phyloP scores from a whole-genome alignment of 1,140 invertebrate genomes.

The Bilobella aurantiaca region DNA sequence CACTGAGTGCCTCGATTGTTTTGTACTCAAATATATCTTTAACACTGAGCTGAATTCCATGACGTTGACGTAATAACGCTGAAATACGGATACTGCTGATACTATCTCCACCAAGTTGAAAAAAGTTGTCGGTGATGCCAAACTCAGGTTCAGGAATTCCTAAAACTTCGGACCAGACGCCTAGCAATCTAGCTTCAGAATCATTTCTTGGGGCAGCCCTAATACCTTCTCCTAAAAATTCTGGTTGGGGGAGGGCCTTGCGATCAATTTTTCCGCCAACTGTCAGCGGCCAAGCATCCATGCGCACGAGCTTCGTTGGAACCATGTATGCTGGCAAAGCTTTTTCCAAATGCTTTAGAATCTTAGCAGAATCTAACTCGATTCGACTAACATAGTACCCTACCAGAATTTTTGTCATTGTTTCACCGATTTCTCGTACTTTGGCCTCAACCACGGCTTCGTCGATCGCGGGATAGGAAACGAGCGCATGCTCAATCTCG shows the following conservation, averaged over 20 bases:
- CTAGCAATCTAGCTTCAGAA: neutral
- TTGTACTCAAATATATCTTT: too few species aligned
- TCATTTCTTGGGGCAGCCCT: neutral
- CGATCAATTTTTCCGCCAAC: neutral
- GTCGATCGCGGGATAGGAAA: neutral
- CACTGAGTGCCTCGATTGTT: too few species aligned
- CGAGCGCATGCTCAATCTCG: neutral
- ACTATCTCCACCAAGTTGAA: neutral
- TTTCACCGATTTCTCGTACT: neutral
- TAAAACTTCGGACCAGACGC: neutral
- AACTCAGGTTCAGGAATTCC: neutral
- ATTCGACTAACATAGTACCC: neutral
- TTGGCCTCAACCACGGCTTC: neutral
- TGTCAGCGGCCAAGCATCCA: neutral
- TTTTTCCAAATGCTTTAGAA: neutral
- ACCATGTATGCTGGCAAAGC: neutral
- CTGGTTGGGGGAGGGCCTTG: neutral
- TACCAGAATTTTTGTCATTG: neutral
- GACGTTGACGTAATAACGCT: too few species aligned
- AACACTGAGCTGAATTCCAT: too few species aligned
- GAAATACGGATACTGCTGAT: neutral
- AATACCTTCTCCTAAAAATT: neutral
- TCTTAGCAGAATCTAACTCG: neutral
- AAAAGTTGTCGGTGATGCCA: neutral
- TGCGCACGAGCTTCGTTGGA: neutral